These are phyloP conservation scores for Eilema griseolum DNA, from an alignment of 2,888 invertebrate species.

Conservation along the genomic window DNA sequence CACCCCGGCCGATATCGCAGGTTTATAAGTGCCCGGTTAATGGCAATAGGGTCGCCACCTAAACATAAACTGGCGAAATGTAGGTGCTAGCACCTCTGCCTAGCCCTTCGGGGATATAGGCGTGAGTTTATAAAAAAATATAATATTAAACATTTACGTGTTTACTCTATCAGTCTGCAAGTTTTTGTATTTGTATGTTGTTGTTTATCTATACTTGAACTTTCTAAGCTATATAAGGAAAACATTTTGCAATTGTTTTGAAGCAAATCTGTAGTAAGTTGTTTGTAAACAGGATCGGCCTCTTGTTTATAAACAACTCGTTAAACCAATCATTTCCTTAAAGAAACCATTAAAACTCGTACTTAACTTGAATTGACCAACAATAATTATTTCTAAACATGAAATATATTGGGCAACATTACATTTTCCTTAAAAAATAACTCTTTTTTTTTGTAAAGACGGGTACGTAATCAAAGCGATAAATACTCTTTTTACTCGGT, in stretches of 20 bases:
- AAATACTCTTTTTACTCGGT: slow-evolving; percentile 1
- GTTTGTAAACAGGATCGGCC: too few species aligned
- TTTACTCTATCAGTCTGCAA: neutral
- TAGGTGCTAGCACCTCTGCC: too few species aligned
- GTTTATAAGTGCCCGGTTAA: too few species aligned
- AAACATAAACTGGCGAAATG: too few species aligned
- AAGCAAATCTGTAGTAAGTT: slow-evolving; percentile 47
- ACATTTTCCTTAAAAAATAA: neutral
- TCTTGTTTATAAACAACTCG: slow-evolving; percentile 53
- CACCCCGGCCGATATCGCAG: too few species aligned
- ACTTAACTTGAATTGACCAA: slow-evolving; percentile 9
- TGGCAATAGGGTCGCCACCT: too few species aligned
- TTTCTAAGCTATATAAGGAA: slow-evolving; percentile 71
- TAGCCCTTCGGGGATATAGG: too few species aligned
- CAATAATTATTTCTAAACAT: neutral
- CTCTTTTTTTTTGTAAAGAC: neutral
- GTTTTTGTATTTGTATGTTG: neutral
- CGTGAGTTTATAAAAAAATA: too few species aligned
- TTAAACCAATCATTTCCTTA: slow-evolving; percentile 25
- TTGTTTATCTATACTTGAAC: slow-evolving; percentile 50
- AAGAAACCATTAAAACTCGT: slow-evolving; percentile 25
- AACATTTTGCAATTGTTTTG: slow-evolving; percentile 67
- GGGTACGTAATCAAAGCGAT: neutral
- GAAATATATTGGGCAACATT: neutral
- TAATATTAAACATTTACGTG: slow-evolving; percentile 3